A percentile compares a stretch with the other conserved stretches of the same genome.
Conservation (phyloP, 2,888 invertebrate genomes). For the Leucania comma region DNA sequence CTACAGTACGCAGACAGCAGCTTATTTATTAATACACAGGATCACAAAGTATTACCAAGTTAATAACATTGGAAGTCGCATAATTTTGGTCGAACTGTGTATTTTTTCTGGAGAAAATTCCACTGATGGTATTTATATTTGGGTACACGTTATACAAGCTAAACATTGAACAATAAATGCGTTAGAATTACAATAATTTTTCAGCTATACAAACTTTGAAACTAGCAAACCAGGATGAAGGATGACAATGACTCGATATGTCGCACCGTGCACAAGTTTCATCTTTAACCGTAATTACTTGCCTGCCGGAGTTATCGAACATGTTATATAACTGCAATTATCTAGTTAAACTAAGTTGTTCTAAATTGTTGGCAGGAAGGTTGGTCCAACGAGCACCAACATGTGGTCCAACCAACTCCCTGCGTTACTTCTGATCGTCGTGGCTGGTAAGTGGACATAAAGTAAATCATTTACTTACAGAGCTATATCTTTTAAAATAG, state of each 20-base stretch:
- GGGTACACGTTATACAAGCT: background rate
- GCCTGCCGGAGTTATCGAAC: background rate
- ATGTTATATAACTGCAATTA: background rate
- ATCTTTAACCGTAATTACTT: background rate
- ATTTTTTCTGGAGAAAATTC: background rate
- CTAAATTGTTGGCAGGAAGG: slow-evolving; percentile 49
- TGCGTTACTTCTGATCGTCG: slow-evolving; percentile 52
- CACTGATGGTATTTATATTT: background rate
- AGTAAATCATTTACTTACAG: background rate
- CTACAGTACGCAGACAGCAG: background rate
- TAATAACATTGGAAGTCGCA: background rate
- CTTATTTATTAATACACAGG: background rate
- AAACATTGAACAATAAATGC: background rate
- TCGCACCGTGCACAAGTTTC: background rate
- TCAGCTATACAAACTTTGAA: background rate
- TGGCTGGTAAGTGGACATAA: slow-evolving; percentile 61
- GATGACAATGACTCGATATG: background rate
- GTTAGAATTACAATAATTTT: background rate
- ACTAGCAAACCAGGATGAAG: background rate
- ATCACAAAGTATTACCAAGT: background rate
- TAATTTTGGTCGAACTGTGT: background rate
- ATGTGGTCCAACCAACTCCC: slow-evolving; percentile 48
- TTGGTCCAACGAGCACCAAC: slow-evolving; percentile 18
- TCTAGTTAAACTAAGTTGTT: slow-evolving; percentile 6
- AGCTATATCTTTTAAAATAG: no score